Conservation (phyloP, 2,113 vertebrate species). For the Atherinomorus stipes region DNA sequence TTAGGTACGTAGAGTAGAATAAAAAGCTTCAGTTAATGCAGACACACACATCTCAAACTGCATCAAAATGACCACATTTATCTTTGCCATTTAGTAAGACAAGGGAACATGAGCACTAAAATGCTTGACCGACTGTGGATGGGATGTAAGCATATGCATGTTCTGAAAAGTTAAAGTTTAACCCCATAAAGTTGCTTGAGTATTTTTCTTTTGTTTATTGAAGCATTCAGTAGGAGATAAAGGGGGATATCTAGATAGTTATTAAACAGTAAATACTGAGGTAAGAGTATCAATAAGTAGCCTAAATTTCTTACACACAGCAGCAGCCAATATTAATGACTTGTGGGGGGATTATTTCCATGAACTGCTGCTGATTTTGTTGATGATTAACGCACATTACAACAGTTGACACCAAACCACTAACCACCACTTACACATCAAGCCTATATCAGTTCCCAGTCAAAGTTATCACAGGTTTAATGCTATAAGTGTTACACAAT, state of each 20-base stretch:
- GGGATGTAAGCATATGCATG: no score
- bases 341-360: not conserved
- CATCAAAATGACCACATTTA: conserved; percentile 18
- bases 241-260: not conserved
- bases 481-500: not conserved
- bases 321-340: not conserved
- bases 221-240: not conserved
- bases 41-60: not conserved
- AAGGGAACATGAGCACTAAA: not conserved
- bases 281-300: not conserved
- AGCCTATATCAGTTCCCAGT: not conserved
- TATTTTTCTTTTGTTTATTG: not conserved
- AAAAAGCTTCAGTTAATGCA: conserved; percentile 16
- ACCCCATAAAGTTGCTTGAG: no score
- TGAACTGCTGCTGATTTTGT: not conserved
- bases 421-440: not conserved
- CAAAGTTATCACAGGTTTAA: not conserved
- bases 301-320: not conserved
- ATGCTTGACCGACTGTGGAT: no score
- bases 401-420: not conserved
- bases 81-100: not conserved
- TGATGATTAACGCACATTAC: not conserved
- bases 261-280: not conserved
- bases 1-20: not conserved
- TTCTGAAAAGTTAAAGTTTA: no score